Percentiles rank a stretch among this genome's conserved stretches.
Evolutionary conservation across 1,140 invertebrate genomes (phyloP).

Genomic region (Leptopilina clavipes): DNA sequence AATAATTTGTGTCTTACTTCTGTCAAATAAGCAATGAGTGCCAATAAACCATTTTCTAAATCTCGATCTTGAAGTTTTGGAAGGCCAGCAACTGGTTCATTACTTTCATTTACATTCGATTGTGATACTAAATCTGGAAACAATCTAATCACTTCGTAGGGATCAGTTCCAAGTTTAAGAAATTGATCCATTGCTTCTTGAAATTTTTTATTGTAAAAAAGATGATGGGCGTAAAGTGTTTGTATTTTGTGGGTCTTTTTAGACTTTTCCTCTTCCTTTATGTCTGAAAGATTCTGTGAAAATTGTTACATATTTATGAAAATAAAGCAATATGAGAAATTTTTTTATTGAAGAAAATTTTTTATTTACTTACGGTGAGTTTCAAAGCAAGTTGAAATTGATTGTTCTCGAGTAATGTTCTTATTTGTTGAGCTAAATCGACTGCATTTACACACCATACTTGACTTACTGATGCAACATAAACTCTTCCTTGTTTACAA

Average conservation of each 20-base stretch:
- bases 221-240: slow-evolving; percentile 91
- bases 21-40: slow-evolving; percentile 92
- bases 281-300: slow-evolving; percentile 88
- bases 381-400: slow-evolving; percentile 96
- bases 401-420: slow-evolving; percentile 88
- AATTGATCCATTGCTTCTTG: slow-evolving; percentile 94
- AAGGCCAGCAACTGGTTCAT: slow-evolving; percentile 64
- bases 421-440: slow-evolving; percentile 87
- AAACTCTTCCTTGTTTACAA: slow-evolving; percentile 86
- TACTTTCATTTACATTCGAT: slow-evolving; percentile 76
- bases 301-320: slow-evolving; percentile 37
- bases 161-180: slow-evolving; percentile 90
- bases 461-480: slow-evolving; percentile 88
- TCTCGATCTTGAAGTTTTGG: slow-evolving; percentile 87
- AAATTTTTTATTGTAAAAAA: slow-evolving; percentile 92
- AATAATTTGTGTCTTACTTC: slow-evolving; percentile 80
- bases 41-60: slow-evolving; percentile 90
- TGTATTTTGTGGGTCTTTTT: slow-evolving; percentile 91
- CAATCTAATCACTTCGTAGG: slow-evolving; percentile 94
- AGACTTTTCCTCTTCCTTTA: slow-evolving; percentile 86
- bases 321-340: too few species aligned
- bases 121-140: slow-evolving; percentile 92
- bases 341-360: too few species aligned
- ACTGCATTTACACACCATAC: slow-evolving; percentile 90
- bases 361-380: slow-evolving; percentile 83